Evolutionary conservation across 2,113 vertebrate genomes (phyloP).

Genomic region (Macrotus californicus): DNA sequence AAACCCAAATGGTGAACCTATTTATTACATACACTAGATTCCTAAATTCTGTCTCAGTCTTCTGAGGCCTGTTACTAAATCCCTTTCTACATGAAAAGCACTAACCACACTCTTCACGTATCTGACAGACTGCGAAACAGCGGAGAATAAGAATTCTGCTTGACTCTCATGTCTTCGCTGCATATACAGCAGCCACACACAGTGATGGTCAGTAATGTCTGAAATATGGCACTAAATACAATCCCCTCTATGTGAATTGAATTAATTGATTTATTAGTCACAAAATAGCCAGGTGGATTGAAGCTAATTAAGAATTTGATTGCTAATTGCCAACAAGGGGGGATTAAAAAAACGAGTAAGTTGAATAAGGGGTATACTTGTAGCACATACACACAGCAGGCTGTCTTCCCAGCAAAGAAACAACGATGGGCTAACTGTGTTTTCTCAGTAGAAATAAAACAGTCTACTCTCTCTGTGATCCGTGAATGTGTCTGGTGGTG

Average conservation of each 20-base stretch:
- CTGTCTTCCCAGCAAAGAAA: slow-evolving; percentile 8
- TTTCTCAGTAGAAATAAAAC: background rate
- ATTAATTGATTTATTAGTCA: slow-evolving; percentile 83
- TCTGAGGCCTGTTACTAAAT: slow-evolving; percentile 72
- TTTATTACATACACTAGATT: slow-evolving; percentile 57
- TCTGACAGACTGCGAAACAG: slow-evolving; percentile 67
- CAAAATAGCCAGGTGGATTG: slow-evolving; percentile 80
- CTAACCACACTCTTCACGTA: slow-evolving; percentile 68
- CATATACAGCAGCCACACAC: slow-evolving; percentile 29
- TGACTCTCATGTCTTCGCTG: slow-evolving; percentile 65
- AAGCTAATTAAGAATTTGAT: slow-evolving; percentile 81
- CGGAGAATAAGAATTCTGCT: slow-evolving; percentile 75
- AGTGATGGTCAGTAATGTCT: slow-evolving; percentile 77
- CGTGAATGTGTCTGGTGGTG: background rate
- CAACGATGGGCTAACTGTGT: background rate
- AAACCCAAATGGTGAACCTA: slow-evolving; percentile 45
- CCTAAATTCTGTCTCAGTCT: slow-evolving; percentile 67
- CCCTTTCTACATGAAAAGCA: slow-evolving; percentile 79
- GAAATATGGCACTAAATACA: slow-evolving; percentile 66
- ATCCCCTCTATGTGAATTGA: slow-evolving; percentile 76
- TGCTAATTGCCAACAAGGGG: slow-evolving; percentile 80
- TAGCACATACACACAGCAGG: slow-evolving; percentile 44
- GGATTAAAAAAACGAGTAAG: slow-evolving; percentile 62
- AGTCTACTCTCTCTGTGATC: background rate
- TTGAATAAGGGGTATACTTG: slow-evolving; percentile 59